phyloP scores from a whole-genome alignment of 1,140 invertebrate species.

The Drosophila takahashii region DNA sequence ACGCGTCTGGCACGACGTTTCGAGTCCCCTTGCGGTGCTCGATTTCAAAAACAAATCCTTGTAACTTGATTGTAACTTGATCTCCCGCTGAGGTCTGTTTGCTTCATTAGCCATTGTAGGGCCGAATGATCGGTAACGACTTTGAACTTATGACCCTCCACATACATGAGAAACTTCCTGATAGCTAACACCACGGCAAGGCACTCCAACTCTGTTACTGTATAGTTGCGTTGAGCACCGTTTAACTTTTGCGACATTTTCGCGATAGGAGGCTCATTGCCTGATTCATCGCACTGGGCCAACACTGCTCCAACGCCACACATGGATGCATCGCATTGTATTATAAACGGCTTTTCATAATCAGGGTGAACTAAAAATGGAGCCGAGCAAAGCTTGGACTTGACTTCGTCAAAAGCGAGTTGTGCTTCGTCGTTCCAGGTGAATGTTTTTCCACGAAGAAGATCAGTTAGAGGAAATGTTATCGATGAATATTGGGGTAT shows the following conservation, averaged over 20 bases:
- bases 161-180: conserved; percentile 24
- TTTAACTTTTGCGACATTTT: conserved; percentile 14
- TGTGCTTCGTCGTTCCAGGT: conserved; percentile 3
- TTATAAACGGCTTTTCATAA: conserved; percentile 5
- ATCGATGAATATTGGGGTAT: neutral
- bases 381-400: conserved; percentile 5
- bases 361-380: conserved; percentile 3
- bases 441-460: neutral
- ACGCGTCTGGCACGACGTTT: neutral
- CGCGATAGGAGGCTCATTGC: neutral
- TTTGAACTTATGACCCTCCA: conserved; percentile 19
- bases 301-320: neutral
- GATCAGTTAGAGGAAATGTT: too few relatives aligned
- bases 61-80: neutral
- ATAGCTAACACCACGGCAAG: conserved; percentile 3
- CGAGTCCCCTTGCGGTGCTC: neutral
- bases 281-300: neutral
- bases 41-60: neutral
- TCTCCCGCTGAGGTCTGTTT: neutral
- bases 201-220: conserved; percentile 18
- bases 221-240: conserved; percentile 16
- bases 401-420: conserved; percentile 2
- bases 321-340: conserved; percentile 12
- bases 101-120: conserved; percentile 15
- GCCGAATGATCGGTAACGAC: conserved; percentile 15